Evolutionary conservation across 1,140 invertebrate genomes (phyloP), one percentile per base, ranked within the genome.

Genomic region (Stratiolaelaps scimitus): DNA sequence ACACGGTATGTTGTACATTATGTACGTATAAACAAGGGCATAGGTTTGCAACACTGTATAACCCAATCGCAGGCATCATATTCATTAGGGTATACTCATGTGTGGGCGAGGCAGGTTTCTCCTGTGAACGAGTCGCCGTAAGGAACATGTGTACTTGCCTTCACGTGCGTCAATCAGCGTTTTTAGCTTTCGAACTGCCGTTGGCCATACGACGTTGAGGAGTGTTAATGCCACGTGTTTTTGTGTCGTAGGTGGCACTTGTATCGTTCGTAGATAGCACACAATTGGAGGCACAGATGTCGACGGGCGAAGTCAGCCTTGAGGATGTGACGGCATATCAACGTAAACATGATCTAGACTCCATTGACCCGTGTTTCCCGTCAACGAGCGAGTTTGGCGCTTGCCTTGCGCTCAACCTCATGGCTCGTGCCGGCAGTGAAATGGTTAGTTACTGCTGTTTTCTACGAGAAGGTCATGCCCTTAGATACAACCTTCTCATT

Each of bases 181-280:
- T n/a, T n/a, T n/a, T n/a, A n/a, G n/a, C n/a, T n/a, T n/a, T n/a
- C n/a, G n/a, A n/a, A n/a, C n/a, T n/a, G n/a, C n/a, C n/a, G n/a
- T n/a, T n/a, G n/a, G n/a, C n/a, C n/a, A n/a, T n/a, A n/a, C n/a
- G n/a, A n/a, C n/a, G n/a, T n/a, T n/a, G n/a, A n/a, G n/a, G n/a
- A n/a, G n/a, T n/a, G n/a, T 40, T 10, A 40, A 40, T 40, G 34
- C 4, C 34, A 6, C 5, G 5, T 10, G 4, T 40, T 40, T 40
- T 40, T 40, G 5, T 40, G 10, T 40, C 34, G 34, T 34, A 60
- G 53, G 53, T 60, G 15, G 34, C 26, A 15, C 26, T 60, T 15
- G 53, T 60, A 23, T 60, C 53, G 15, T 60, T 60, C 53, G 53
- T 60, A 15, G 53, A 60, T 23, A 60, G 34, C 53, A 60, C 26